These are phyloP conservation scores for Lycopodina hypogea DNA, from an alignment of 37 sponge, comb jelly and placozoan genomes.

Conservation along the genomic window DNA sequence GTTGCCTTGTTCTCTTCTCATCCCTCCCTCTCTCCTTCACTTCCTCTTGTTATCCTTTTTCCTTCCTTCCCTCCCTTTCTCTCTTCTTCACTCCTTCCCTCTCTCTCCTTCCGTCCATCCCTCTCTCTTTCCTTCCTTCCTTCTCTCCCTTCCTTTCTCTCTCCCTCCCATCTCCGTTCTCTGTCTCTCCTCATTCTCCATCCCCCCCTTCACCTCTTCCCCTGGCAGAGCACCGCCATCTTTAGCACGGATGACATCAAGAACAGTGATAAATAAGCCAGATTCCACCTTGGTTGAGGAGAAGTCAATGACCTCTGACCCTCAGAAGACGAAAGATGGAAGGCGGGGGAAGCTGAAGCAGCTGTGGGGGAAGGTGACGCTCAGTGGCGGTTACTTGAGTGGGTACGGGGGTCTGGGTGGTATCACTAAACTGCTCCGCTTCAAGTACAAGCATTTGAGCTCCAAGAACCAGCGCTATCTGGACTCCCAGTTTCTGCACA, in stretches of 20 bases:
- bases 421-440: slow-evolving; percentile 18
- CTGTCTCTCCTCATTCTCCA: too few relatives aligned
- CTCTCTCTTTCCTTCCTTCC: too few relatives aligned
- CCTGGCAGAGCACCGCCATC: background rate
- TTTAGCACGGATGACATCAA: background rate
- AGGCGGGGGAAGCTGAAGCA: background rate
- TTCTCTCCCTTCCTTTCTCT: too few relatives aligned
- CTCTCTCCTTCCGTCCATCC: too few relatives aligned
- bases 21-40: slow-evolving; percentile 9
- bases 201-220: background rate
- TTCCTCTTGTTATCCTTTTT: background rate
- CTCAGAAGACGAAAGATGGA: background rate
- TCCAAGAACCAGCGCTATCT: background rate
- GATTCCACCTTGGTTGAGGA: background rate
- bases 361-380: background rate
- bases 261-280: background rate
- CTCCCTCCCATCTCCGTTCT: too few relatives aligned
- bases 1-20: background rate
- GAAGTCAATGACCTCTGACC: background rate
- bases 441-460: slow-evolving; percentile 9
- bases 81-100: too few relatives aligned
- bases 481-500: slow-evolving; percentile 36
- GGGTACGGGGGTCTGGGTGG: slow-evolving; percentile 41
- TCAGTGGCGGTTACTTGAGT: slow-evolving; percentile 29
- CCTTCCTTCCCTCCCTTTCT: too few relatives aligned